Evolutionary conservation across 37 sponge, comb jelly and placozoan species (phyloP), one percentile per base, ranked within the genome.

Genomic region (Haliclona indistincta): DNA sequence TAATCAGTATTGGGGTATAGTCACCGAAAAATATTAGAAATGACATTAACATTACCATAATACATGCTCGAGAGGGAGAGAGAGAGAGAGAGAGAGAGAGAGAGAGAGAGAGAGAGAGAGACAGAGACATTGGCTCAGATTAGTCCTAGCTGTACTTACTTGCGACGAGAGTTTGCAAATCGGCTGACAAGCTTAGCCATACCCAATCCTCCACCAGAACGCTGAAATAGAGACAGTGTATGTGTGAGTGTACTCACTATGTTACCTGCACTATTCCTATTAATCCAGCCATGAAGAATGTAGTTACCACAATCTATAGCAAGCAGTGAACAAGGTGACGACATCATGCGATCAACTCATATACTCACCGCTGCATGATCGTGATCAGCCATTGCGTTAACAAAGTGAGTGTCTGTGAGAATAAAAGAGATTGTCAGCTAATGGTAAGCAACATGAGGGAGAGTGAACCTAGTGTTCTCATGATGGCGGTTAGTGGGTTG

Each of bases 191-290:
- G 30, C 2, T 35, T 5, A 49, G 70, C 76, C 35, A 83, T 47
- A 3, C 70, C 76, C 13, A 76, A 29, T 17, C 74, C 82, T 53
- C 82, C 74, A 25, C 73, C 67, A 64, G 74, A 55, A 71, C 81
- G 70, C 36, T 17, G 43, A 17, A 75, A 19, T 39, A 7, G 64
- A 25, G 3, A 42, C 3, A n/a, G 2, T 54, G 25, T 4, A 75
- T 43, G 19, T 32, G n/a, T n/a, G 17, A 70, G 53, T 37, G 35
- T 5, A 17, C 52, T 70, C 23, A 67, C 51, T n/a, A n/a, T n/a
- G n/a, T n/a, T n/a, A 80, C 80, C 33, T 80, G 80, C 1, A 82
- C 75, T 28, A 82, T 64, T 28, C 83, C 83, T 42, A 82, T 82
- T 36, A 82, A 25, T 23, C 83, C 83, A 2, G 75, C 83, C 54